Base-by-base conservation (phyloP, 2,113 vertebrate genomes). In the Mastomys natalensis region DNA sequence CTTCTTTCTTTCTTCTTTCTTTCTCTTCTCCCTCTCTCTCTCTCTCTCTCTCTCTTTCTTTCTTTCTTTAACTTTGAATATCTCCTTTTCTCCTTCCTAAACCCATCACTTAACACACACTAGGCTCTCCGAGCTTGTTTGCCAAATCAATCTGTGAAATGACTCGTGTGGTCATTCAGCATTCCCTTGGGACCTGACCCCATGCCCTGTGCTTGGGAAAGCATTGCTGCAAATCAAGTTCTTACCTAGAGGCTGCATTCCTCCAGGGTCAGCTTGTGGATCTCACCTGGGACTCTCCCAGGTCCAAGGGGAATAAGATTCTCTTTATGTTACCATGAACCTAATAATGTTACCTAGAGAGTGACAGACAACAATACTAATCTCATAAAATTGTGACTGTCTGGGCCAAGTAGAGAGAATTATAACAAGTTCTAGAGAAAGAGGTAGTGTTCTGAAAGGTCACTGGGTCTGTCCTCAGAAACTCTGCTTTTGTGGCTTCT, bases 341-440 rank as follows among this genome's bases (percentile, higher is more conserved):
- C 96, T 98, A 97, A 87, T 97, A 98, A 97, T 98, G 98, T 97
- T 98, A 97, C 96, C 98, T 98, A 97, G 98, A 98, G 98, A 97
- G 95, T 97, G 97, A 98, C 97, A 98, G 97, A 98, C 98, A 98
- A 96, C 95, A 98, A 97, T 90, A 37, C 90, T 98, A 97, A 97
- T 97, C 98, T 98, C 98, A 98, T 98, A 98, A 98, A 98, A 98
- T 95, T 97, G 89, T 97, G 98, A 98, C 97, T 97, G 95, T 98
- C 96, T 98, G 87, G 95, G 95, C 96, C 97, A 98, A 98, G 96
- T 95, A 97, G 93, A 97, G 87, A 97, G 98, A 98, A 98, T 98
- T 98, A 98, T 96, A 97, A 96, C 96, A 97, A 98, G 96, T 86
- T 92, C 97, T 97, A 96, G 93, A 95, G 97, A 97, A 62, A 98